phyloP scores from a whole-genome alignment of 2,888 invertebrate genomes.

The Lasioglossum zephyrum region DNA sequence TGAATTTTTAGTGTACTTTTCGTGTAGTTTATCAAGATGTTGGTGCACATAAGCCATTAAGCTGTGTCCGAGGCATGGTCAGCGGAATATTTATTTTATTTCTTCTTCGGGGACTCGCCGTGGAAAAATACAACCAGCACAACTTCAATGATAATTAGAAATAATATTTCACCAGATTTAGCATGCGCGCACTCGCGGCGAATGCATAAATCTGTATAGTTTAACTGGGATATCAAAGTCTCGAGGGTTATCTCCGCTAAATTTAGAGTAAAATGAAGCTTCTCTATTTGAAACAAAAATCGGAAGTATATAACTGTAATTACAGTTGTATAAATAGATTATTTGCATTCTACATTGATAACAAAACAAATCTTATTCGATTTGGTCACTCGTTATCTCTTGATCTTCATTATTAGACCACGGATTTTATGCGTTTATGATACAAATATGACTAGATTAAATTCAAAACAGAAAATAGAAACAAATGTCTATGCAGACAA shows the following conservation, averaged over 20 bases:
- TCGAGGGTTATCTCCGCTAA: no score
- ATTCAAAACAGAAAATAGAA: no score
- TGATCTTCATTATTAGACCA: no score
- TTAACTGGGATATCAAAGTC: neutral
- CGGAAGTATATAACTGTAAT: neutral
- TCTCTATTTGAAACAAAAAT: neutral
- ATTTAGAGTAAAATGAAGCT: neutral
- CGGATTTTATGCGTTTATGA: no score
- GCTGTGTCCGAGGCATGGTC: neutral
- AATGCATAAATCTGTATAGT: neutral
- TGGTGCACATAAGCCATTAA: neutral
- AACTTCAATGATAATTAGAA: neutral
- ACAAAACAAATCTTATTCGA: neutral
- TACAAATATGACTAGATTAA: no score
- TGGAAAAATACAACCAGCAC: neutral
- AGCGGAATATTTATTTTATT: neutral
- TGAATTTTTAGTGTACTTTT: conserved; percentile 1
- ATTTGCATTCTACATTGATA: neutral
- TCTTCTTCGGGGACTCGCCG: neutral
- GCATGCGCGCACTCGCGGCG: neutral
- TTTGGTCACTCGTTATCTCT: no score
- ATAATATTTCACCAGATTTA: neutral
- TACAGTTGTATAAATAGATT: neutral
- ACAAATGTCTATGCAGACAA: no score
- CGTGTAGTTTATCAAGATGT: neutral